Evolutionary conservation across 1,140 invertebrate species (phyloP).

Genomic region (Cyclargus thomasi): DNA sequence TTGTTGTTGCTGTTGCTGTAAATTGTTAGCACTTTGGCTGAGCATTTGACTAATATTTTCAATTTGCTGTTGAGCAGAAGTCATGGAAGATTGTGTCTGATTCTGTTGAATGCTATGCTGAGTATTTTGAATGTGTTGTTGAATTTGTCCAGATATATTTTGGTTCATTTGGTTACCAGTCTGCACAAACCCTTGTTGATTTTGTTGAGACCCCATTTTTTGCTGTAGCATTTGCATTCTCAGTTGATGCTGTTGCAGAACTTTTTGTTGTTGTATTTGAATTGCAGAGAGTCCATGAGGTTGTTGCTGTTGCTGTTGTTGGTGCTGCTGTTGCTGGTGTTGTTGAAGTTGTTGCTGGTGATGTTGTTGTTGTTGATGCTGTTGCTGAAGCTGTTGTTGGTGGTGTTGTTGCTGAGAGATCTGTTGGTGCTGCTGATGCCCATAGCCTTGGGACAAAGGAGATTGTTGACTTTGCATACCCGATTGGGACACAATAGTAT

Average conservation of each 20-base stretch:
- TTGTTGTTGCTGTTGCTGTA: conserved; percentile 40
- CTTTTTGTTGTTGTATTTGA: conserved; percentile 69
- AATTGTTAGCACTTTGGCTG: conserved; percentile 66
- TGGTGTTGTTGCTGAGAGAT: conserved; percentile 42
- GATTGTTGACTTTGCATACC: conserved; percentile 56
- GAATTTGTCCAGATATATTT: conserved; percentile 54
- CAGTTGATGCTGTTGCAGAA: conserved; percentile 69
- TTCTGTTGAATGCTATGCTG: conserved; percentile 63
- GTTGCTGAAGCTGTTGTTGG: conserved; percentile 38
- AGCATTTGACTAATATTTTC: conserved; percentile 69
- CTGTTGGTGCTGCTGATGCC: conserved; percentile 27
- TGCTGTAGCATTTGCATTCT: conserved; percentile 70
- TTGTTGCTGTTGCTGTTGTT: conserved; percentile 39
- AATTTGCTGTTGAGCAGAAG: conserved; percentile 65
- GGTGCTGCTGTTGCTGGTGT: conserved; percentile 44
- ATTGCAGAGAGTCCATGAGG: conserved; percentile 65
- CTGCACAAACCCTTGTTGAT: conserved; percentile 66
- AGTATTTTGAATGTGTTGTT: conserved; percentile 57
- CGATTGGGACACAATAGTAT: conserved; percentile 54
- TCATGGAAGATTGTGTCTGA: conserved; percentile 56
- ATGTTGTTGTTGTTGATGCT: conserved; percentile 55
- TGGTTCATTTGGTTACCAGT: conserved; percentile 61
- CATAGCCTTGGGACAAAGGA: not conserved
- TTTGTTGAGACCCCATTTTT: conserved; percentile 49
- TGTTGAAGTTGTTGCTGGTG: conserved; percentile 52